Conservation (phyloP, 2,113 vertebrate genomes). For the Zeus faber region DNA sequence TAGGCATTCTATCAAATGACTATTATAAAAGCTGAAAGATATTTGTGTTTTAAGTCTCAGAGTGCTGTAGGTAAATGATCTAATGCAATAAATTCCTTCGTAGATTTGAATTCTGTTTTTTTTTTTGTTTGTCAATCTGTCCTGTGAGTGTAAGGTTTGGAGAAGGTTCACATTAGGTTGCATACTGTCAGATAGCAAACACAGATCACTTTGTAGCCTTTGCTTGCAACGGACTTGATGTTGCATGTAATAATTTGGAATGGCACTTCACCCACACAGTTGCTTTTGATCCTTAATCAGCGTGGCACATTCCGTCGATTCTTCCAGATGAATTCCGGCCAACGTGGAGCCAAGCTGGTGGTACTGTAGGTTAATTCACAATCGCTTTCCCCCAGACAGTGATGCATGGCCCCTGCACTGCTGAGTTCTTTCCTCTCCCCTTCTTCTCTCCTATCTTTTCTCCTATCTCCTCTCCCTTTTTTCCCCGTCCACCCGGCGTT, state of each 20-base stretch:
- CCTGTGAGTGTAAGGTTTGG: constrained; percentile 17
- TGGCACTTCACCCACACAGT: no score
- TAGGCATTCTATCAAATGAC: constrained; percentile 23
- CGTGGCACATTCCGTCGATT: no score
- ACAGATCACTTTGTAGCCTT: no score
- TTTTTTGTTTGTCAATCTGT: constrained; percentile 51
- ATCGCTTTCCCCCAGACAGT: no score
- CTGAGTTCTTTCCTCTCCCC: not conserved
- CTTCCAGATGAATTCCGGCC: no score
- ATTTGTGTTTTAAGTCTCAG: constrained; percentile 34
- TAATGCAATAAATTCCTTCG: constrained; percentile 59
- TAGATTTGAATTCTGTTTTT: constrained; percentile 48
- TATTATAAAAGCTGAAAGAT: constrained; percentile 26
- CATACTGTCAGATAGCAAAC: no score
- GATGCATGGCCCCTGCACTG: constrained; percentile 9
- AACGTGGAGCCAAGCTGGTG: no score
- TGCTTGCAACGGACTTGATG: no score
- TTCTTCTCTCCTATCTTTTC: not conserved
- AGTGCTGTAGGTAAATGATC: constrained; percentile 47
- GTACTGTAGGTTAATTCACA: no score
- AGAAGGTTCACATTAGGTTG: no score
- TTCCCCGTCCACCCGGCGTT: not conserved
- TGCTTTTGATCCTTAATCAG: no score
- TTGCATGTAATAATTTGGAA: no score
- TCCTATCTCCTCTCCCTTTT: not conserved